phyloP scores from a whole-genome alignment of 1,140 invertebrate species.

The Chionoecetes opilio region DNA sequence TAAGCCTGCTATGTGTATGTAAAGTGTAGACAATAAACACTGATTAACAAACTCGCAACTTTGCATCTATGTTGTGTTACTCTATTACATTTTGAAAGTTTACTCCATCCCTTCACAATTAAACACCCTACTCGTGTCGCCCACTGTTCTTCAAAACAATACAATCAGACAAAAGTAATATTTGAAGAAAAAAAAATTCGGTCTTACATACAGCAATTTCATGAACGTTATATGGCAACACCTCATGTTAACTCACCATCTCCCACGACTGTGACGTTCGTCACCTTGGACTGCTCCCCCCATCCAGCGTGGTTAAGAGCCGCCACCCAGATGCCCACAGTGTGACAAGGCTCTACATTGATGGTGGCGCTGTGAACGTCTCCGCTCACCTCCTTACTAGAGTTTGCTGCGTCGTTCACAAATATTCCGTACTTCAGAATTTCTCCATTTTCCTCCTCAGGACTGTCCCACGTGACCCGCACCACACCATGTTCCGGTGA shows the following conservation, averaged over 20 bases:
- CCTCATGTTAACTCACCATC: background rate
- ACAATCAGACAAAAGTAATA: too few species aligned
- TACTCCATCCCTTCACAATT: too few species aligned
- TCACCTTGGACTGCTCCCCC: background rate
- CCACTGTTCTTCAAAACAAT: too few species aligned
- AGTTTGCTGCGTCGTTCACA: background rate
- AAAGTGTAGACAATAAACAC: too few species aligned
- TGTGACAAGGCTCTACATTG: background rate
- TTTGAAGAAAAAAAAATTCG: too few species aligned
- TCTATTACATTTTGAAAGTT: too few species aligned
- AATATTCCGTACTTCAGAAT: background rate
- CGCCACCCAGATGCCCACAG: background rate
- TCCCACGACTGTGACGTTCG: background rate
- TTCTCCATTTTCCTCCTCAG: background rate
- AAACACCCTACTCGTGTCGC: too few species aligned
- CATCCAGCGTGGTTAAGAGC: background rate
- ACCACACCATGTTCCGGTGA: background rate
- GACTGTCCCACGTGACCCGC: background rate
- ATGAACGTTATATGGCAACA: too few species aligned
- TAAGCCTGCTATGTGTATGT: too few species aligned
- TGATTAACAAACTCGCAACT: too few species aligned
- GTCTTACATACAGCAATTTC: too few species aligned
- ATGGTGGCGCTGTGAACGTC: background rate
- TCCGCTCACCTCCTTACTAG: background rate
- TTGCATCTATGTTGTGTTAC: too few species aligned